Base-by-base conservation (phyloP, 2,797 vertebrate genomes). In the Squalus acanthias region DNA sequence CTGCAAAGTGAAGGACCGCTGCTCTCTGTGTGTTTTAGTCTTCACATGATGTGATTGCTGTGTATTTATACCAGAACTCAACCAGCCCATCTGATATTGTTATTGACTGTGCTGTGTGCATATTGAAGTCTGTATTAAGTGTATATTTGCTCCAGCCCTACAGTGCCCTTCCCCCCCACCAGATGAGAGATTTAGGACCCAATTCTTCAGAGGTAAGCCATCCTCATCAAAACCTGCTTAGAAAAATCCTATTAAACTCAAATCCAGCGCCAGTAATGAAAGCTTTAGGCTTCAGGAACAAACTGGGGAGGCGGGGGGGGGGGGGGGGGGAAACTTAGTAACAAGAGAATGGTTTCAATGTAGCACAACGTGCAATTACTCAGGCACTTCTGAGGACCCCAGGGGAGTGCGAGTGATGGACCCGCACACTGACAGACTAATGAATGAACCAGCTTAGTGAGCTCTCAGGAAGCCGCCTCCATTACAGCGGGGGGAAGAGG, bases 241-340 rank as follows among this genome's bases (percentile, higher is more conserved):
- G 65, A 93, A 93, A 69, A 93, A 93, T 93, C 91, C 63, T 93
- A 93, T 93, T 93, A 69, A 67, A 93, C n/a, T 93, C 91, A 46
- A 93, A 93, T 69, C 63, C n/a, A 46, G n/a, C n/a, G 20, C 91
- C 65, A 67, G 63, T 93, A 93, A 93, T 93, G 65, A 69, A 69
- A 69, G 91, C 91, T 93, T 67, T 67, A 69, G 17, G 63, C 91
- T 69, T 67, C n/a, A 93, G 20, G 65, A 67, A 22, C 91, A 69
- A n/a, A 93, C 15, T 24, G 17, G 63, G 63, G 91, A 39, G 39
- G 60, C 15, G 87, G 53, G 1, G 26, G 87, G 33, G 9, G 33
- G 33, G 9, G 33, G 60, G 5, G 20, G n/a, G 63, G 65, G 63
- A 60, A 67, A 6, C 63, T 20, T 22, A 24, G 63, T 93, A 93